Evolutionary conservation across 2,888 invertebrate genomes (phyloP), one percentile per base, ranked within the genome.

Genomic region (Leptinotarsa rubiginosa): DNA sequence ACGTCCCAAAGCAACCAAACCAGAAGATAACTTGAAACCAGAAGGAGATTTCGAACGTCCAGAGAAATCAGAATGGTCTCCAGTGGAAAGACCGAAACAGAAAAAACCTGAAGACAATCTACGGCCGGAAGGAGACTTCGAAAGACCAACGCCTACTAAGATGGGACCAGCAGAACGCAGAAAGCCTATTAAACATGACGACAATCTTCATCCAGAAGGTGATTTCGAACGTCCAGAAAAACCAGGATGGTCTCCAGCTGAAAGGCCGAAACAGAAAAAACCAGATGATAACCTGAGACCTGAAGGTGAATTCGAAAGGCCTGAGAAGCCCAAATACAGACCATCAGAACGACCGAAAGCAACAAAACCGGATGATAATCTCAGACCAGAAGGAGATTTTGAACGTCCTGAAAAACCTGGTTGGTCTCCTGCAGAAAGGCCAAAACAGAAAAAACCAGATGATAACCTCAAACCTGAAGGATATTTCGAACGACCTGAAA

Each of bases 381-480:
- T 92, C 1, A 85, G 86, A 74, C 90, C 90, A 1, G 91, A 91
- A 86, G 91, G 91, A 3, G 89, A 90, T 0, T 91, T 91, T 82
- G 89, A 91, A 78, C 86, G 84, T 82, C 85, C 82, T 0, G 85
- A 86, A 50, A 84, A 81, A 76, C 87, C 85, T 16, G 82, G 85
- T 70, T 87, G 83, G 84, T 83, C 78, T 18, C 88, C 90, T 20
- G 88, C 87, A 67, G 88, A 90, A 77, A 77, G 85, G 64, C 88
- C 89, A 20, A 83, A 85, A 13, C 89, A 88, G 1, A 88, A 86
- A 69, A 88, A 85, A 56, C 91, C 89, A 0, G 84, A 88, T 20
- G 92, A 92, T 78, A 92, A 93, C 81, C 81, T 92, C 0, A 85
- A 85, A 69, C 89, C 90, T 0, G 92, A 91, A 81, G 92, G 92